phyloP scores from a whole-genome alignment of 2,797 vertebrate species.

The Urocyon cinereoargenteus region DNA sequence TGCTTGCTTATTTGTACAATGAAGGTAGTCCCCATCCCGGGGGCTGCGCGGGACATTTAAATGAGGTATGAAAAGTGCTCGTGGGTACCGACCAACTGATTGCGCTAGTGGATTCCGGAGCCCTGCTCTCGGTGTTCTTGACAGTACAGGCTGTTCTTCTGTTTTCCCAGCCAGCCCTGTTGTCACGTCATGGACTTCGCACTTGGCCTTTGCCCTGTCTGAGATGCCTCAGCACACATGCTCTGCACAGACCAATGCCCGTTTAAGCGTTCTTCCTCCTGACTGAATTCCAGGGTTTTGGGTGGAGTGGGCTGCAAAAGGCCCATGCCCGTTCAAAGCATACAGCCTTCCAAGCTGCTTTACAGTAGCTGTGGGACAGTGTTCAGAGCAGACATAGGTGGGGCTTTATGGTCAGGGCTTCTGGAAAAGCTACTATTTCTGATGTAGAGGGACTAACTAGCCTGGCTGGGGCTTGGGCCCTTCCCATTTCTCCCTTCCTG shows the following conservation, averaged over 20 bases:
- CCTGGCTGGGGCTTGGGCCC: background rate
- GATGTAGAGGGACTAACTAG: background rate
- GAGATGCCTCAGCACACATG: background rate
- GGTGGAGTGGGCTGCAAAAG: background rate
- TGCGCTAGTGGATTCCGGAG: too few relatives aligned
- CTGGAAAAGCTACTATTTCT: background rate
- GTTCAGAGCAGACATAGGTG: background rate
- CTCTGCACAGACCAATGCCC: accelerated
- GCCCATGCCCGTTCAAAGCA: background rate
- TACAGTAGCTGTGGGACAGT: background rate
- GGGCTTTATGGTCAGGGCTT: background rate
- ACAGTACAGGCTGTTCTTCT: accelerated
- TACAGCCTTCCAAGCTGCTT: background rate
- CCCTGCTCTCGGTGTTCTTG: too few relatives aligned
- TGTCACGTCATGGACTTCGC: background rate
- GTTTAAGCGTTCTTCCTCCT: background rate
- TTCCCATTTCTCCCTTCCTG: background rate
- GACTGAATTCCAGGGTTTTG: background rate
- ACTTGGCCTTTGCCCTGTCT: background rate
- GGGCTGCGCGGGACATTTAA: too few relatives aligned
- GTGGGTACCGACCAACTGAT: too few relatives aligned
- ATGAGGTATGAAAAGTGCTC: background rate
- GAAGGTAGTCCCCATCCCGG: accelerated
- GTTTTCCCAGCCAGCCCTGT: background rate
- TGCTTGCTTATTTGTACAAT: background rate